Evolutionary conservation across 2,888 invertebrate species (phyloP).

Genomic region (Anodontia alba): DNA sequence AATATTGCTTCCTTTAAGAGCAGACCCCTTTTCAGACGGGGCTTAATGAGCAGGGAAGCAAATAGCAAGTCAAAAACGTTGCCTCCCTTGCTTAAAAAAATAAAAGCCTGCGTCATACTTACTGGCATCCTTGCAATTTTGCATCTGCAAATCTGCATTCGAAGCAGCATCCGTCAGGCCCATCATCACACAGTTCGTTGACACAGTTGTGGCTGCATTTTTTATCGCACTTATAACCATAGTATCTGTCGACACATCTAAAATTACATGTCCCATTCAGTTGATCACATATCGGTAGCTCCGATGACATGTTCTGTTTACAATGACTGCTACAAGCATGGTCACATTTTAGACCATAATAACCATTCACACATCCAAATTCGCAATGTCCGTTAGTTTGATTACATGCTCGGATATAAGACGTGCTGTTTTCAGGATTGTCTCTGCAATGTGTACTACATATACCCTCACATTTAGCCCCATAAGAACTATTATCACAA

Average conservation of each 20-base stretch:
- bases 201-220: neutral
- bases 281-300: neutral
- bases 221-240: neutral
- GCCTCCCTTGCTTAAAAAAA: no score
- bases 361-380: conserved; percentile 6
- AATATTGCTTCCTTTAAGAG: no score
- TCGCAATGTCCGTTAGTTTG: neutral
- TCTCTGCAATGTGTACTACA: neutral
- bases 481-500: neutral
- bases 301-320: neutral
- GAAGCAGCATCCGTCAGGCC: neutral
- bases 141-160: no score
- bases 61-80: no score
- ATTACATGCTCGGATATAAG: neutral
- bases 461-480: neutral
- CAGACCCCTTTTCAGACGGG: no score
- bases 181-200: neutral
- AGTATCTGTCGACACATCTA: neutral
- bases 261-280: neutral
- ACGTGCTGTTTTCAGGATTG: neutral
- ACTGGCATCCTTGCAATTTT: no score
- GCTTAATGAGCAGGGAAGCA: no score
- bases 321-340: neutral
- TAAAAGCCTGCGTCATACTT: no score
- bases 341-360: neutral